Evolutionary conservation across 2,113 vertebrate species (phyloP).

Genomic region (Otis tarda): DNA sequence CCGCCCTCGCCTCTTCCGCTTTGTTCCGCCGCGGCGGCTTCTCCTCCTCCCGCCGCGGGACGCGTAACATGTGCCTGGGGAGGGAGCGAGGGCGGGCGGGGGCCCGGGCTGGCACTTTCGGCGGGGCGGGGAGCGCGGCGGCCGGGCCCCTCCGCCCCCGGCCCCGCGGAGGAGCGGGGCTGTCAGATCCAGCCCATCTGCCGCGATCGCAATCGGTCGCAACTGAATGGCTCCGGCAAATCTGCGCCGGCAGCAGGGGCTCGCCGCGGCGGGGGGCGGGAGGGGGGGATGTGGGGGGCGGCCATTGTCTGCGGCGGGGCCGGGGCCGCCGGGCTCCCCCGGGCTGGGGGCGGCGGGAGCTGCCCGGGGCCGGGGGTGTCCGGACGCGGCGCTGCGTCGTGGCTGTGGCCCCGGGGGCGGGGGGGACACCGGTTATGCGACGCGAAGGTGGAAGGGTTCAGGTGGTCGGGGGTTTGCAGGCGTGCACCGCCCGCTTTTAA

Average conservation of each 20-base stretch:
- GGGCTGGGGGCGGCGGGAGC: not conserved
- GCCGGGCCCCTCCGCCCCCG: not conserved
- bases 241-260: constrained; percentile 68
- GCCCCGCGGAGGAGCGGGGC: constrained; percentile 48
- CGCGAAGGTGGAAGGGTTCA: not conserved
- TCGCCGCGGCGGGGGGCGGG: too few relatives aligned
- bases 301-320: too few relatives aligned
- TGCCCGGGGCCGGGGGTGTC: not conserved
- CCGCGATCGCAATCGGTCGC: constrained; percentile 86
- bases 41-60: not conserved
- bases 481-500: fast-evolving
- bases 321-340: not conserved
- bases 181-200: constrained; percentile 85
- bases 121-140: not conserved
- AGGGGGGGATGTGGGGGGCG: too few relatives aligned
- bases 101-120: not conserved
- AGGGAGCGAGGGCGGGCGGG: not conserved
- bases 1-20: not conserved
- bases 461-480: not conserved
- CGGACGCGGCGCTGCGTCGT: not conserved
- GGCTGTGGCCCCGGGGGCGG: not conserved
- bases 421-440: fast-evolving
- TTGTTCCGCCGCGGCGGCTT: not conserved
- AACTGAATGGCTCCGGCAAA: constrained; percentile 86
- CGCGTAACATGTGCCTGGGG: not conserved